Percentiles rank a stretch among this genome's conserved stretches.
phyloP scores from a whole-genome alignment of 1,140 invertebrate species.

The Pentalonia nigronervosa region DNA sequence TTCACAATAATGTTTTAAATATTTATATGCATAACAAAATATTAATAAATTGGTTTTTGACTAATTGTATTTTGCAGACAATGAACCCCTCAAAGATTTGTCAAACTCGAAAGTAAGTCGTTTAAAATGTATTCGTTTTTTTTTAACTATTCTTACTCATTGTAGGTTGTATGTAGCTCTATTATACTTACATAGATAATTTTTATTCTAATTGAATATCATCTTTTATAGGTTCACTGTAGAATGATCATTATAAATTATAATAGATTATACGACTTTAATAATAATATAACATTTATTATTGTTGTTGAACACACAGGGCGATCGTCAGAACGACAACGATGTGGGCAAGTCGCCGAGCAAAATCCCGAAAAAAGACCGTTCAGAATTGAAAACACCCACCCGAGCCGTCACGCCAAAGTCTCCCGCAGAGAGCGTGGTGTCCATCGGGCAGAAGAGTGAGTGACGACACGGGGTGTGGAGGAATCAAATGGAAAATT shows the following conservation, averaged over 20 bases:
- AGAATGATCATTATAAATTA: neutral
- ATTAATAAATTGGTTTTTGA: neutral
- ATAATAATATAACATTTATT: neutral
- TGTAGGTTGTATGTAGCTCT: neutral
- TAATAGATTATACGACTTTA: neutral
- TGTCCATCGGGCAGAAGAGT: slow-evolving; percentile 34
- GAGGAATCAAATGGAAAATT: neutral
- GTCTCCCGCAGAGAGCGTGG: neutral
- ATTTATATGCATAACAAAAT: neutral
- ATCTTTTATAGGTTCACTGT: neutral
- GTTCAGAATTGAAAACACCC: slow-evolving; percentile 50
- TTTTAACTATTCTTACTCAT: neutral
- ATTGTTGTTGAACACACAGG: neutral
- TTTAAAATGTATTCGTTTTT: neutral
- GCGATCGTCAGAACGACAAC: neutral
- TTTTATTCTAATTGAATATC: neutral
- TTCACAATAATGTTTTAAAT: neutral
- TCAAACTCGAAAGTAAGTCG: slow-evolving; percentile 48
- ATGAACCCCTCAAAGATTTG: slow-evolving; percentile 46
- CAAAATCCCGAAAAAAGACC: slow-evolving; percentile 57
- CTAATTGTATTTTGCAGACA: slow-evolving; percentile 11
- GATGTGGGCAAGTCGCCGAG: slow-evolving; percentile 39
- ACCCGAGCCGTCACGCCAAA: slow-evolving; percentile 51
- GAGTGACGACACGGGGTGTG: neutral
- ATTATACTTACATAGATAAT: neutral